Percentiles rank a stretch among this genome's conserved stretches.
Conservation (phyloP, 2,113 vertebrate species). For the Triplophysa dalaica region DNA sequence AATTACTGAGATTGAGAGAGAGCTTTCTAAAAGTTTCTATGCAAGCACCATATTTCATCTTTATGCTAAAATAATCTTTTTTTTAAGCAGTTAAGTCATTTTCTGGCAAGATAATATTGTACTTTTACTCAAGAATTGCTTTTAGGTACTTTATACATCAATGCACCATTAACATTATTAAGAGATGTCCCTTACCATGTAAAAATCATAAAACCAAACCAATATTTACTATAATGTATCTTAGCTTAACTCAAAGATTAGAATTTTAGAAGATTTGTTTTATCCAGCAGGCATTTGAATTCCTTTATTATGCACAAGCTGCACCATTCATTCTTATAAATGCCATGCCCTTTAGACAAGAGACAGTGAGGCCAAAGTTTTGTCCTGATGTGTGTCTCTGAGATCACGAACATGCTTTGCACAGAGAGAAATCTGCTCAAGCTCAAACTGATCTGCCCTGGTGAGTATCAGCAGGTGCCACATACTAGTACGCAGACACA, state of each 20-base stretch:
- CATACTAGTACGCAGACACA: background rate
- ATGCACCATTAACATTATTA: background rate
- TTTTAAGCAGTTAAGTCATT: too few relatives aligned
- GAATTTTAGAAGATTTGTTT: background rate
- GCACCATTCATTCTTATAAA: conserved; percentile 36
- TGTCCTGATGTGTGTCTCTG: background rate
- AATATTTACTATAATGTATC: background rate
- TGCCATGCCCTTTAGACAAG: conserved; percentile 44
- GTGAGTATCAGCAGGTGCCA: background rate
- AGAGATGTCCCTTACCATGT: background rate
- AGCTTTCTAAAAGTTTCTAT: too few relatives aligned
- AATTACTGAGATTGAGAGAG: too few relatives aligned
- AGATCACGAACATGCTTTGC: conserved; percentile 38
- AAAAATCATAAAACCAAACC: background rate
- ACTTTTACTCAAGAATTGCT: too few relatives aligned
- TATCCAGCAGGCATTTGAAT: background rate
- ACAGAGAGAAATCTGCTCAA: conserved; percentile 6
- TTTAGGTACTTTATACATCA: too few relatives aligned
- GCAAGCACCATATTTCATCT: too few relatives aligned
- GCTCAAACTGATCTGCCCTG: conserved; percentile 14
- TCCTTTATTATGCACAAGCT: conserved; percentile 3
- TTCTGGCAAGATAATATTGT: too few relatives aligned
- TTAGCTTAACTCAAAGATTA: background rate
- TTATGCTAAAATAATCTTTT: too few relatives aligned
- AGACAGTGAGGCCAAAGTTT: conserved; percentile 17